Conservation (phyloP, 2,888 invertebrate genomes). For the Spatulosminthurus flaviceps region DNA sequence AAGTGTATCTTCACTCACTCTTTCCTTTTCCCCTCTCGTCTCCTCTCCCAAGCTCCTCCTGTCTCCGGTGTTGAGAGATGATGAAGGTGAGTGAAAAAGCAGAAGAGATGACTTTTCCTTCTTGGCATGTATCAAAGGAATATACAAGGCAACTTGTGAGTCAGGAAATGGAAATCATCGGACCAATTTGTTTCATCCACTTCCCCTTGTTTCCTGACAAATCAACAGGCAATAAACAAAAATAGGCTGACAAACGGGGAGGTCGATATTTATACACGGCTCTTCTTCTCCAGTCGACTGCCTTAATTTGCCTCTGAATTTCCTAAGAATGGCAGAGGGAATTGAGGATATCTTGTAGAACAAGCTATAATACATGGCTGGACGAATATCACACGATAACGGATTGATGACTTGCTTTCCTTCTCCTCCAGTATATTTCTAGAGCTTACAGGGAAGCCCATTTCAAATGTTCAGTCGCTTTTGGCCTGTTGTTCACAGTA, state of each 20-base stretch:
- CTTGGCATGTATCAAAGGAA: background rate
- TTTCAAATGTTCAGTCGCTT: too few species aligned
- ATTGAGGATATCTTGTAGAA: slow-evolving; percentile 51
- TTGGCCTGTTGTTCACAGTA: too few species aligned
- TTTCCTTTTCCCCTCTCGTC: background rate
- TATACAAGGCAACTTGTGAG: background rate
- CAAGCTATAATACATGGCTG: slow-evolving; percentile 57
- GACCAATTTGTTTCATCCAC: slow-evolving; percentile 57
- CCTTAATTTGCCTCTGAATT: slow-evolving; percentile 39
- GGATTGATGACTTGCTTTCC: slow-evolving; percentile 57
- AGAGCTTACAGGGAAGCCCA: background rate
- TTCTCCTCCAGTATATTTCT: slow-evolving; percentile 3
- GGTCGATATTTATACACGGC: slow-evolving; percentile 44
- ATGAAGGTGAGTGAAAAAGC: slow-evolving; percentile 37
- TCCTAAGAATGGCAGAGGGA: slow-evolving; percentile 27
- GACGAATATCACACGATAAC: slow-evolving; percentile 61
- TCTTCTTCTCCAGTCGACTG: slow-evolving; percentile 33
- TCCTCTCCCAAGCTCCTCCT: background rate
- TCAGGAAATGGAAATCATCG: slow-evolving; percentile 62
- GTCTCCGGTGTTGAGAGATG: slow-evolving; percentile 31
- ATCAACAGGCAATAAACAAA: slow-evolving; percentile 64
- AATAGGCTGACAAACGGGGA: slow-evolving; percentile 45
- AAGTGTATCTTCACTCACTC: slow-evolving; percentile 19
- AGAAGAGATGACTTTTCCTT: slow-evolving; percentile 16
- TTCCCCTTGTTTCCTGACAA: slow-evolving; percentile 54